These are phyloP conservation scores for Cacoxenus indagator DNA, from an alignment of 2,888 invertebrate species.

Conservation along the genomic window DNA sequence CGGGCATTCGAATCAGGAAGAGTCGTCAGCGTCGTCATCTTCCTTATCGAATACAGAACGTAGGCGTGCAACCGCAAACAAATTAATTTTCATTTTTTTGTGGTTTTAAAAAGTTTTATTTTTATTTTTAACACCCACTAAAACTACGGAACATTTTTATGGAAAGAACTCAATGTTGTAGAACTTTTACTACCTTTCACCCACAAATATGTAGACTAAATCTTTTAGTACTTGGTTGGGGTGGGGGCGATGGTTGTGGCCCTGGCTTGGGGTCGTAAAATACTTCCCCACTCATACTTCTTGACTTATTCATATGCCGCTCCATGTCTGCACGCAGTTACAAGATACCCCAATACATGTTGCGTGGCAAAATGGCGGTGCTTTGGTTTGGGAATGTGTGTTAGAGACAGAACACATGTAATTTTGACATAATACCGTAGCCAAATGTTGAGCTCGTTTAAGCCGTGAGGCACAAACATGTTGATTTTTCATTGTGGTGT, in stretches of 20 bases:
- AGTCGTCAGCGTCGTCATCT: neutral
- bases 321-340: constrained; percentile 6
- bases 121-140: neutral
- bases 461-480: neutral
- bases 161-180: neutral
- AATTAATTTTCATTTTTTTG: neutral
- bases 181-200: neutral
- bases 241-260: neutral
- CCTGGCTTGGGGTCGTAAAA: neutral
- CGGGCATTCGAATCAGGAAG: neutral
- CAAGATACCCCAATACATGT: neutral
- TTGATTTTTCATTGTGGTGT: too few species aligned
- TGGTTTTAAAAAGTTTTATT: neutral
- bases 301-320: constrained; percentile 1
- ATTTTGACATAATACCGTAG: neutral
- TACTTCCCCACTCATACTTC: neutral
- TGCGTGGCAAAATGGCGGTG: too few species aligned
- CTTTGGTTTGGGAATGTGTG: neutral
- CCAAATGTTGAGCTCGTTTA: neutral
- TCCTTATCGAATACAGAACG: neutral
- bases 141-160: neutral
- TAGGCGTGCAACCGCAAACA: constrained; percentile 1
- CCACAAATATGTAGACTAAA: neutral
- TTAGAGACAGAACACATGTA: neutral
- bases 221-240: neutral